These are phyloP conservation scores for Lepilemur septentrionalis DNA, from an alignment of 2,797 vertebrate genomes.

Conservation along the genomic window DNA sequence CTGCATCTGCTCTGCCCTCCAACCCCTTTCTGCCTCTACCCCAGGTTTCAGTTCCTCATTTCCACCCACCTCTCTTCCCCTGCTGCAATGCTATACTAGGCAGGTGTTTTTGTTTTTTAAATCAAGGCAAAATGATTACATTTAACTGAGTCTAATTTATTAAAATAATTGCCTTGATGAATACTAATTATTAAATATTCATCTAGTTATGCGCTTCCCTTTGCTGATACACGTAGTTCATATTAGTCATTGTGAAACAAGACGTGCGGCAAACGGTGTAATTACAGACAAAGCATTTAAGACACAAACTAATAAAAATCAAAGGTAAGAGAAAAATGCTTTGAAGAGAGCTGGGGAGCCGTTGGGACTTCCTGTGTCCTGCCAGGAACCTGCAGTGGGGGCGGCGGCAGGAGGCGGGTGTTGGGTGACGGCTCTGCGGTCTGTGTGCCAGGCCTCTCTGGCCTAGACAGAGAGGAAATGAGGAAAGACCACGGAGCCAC, in stretches of 20 bases:
- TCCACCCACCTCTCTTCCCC: background rate
- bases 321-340: constrained; percentile 85
- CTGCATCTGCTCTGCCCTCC: background rate
- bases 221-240: constrained; percentile 80
- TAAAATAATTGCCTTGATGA: constrained; percentile 86
- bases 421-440: background rate
- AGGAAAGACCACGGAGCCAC: constrained; percentile 48
- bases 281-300: constrained; percentile 84
- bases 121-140: constrained; percentile 68
- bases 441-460: constrained; percentile 44
- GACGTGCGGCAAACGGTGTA: constrained; percentile 83
- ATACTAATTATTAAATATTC: constrained; percentile 83
- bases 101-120: constrained; percentile 68
- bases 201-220: constrained; percentile 81
- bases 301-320: constrained; percentile 86
- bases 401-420: background rate
- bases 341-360: constrained; percentile 82
- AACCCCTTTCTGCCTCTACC: background rate
- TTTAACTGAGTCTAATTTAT: constrained; percentile 84
- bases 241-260: constrained; percentile 85
- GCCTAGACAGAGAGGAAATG: constrained; percentile 71
- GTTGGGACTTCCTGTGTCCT: constrained; percentile 83
- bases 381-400: constrained; percentile 79
- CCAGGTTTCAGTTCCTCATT: constrained; percentile 7
- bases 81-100: background rate